Evolutionary conservation across 2,113 vertebrate species (phyloP).

Genomic region (Chlorodrepanis virens): DNA sequence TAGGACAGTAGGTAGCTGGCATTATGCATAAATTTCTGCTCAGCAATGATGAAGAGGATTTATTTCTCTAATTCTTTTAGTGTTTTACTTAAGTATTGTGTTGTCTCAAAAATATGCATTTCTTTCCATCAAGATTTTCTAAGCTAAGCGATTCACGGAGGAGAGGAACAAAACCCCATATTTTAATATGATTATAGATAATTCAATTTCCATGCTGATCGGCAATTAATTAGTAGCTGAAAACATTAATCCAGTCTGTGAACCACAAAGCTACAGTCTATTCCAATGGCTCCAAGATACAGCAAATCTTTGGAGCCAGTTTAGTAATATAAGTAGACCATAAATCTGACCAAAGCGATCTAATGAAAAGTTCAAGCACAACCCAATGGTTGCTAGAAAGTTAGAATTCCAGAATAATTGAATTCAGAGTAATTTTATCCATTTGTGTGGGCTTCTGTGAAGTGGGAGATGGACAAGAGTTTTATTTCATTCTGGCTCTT

Average conservation of each 20-base stretch:
- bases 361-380: constrained; percentile 61
- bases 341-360: constrained; percentile 47
- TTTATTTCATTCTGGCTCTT: constrained; percentile 65
- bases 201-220: constrained; percentile 65
- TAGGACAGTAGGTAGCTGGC: background rate
- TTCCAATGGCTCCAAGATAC: constrained; percentile 42
- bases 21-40: background rate
- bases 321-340: constrained; percentile 55
- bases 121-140: constrained; percentile 36
- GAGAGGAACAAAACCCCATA: constrained; percentile 20
- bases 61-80: background rate
- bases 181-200: constrained; percentile 67
- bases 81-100: background rate
- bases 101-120: constrained; percentile 33
- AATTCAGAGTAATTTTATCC: constrained; percentile 68
- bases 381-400: constrained; percentile 58
- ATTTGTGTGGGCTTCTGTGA: constrained; percentile 69
- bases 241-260: constrained; percentile 61
- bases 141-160: background rate
- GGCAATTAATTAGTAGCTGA: constrained; percentile 66
- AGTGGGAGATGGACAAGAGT: constrained; percentile 64
- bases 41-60: background rate
- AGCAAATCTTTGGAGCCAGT: constrained; percentile 54
- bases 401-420: constrained; percentile 68
- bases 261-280: constrained; percentile 51